These are phyloP conservation scores for Scopus umbretta DNA, from an alignment of 2,113 vertebrate species.

Conservation along the genomic window DNA sequence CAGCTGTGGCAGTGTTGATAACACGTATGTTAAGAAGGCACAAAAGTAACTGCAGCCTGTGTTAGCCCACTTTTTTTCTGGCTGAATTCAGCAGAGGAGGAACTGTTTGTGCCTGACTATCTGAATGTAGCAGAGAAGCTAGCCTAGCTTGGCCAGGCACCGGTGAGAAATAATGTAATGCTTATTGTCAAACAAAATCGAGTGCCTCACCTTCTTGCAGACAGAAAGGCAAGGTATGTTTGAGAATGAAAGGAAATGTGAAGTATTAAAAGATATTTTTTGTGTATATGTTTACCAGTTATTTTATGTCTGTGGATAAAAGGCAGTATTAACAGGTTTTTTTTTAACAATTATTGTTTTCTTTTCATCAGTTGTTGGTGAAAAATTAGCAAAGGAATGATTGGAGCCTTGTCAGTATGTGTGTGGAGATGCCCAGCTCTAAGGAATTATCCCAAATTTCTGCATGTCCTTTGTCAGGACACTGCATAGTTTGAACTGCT, in stretches of 20 bases:
- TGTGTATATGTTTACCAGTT: not conserved
- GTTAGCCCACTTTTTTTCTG: not conserved
- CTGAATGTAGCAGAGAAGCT: not conserved
- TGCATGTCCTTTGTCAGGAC: not conserved
- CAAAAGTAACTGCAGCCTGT: not conserved
- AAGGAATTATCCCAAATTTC: not conserved
- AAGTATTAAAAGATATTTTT: not conserved
- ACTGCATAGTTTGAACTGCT: not conserved
- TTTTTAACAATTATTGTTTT: not conserved
- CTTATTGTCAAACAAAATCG: rapidly evolving
- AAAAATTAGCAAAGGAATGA: not conserved
- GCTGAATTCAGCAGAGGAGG: not conserved
- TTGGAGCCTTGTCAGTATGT: not conserved
- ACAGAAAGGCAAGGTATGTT: not conserved
- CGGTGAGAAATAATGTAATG: not conserved
- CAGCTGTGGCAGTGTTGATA: conserved; percentile 66
- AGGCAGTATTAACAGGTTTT: not conserved
- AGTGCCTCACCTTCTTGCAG: not conserved
- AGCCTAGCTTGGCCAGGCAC: not conserved
- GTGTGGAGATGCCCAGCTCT: not conserved
- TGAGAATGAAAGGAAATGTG: not conserved
- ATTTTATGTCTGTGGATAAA: not conserved
- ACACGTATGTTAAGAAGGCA: not conserved
- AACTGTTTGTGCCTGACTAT: not conserved
- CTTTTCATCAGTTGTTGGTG: not conserved